phyloP scores from a whole-genome alignment of 2,797 vertebrate genomes.

The Acomys russatus region DNA sequence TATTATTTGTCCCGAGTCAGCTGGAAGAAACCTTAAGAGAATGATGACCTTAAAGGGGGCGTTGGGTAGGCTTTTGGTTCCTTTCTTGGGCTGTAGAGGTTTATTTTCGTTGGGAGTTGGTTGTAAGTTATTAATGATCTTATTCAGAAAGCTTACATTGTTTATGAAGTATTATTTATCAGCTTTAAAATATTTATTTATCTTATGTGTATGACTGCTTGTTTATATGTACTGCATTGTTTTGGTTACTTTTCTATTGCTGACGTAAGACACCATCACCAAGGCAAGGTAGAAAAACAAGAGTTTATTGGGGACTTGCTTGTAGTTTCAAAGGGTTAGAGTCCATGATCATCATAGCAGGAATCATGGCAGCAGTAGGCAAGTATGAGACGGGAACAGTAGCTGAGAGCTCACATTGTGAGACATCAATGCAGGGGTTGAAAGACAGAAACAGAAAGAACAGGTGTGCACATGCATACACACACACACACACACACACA shows the following conservation, averaged over 20 bases:
- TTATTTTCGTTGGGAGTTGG: too few species aligned
- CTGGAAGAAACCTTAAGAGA: too few species aligned
- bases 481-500: too few species aligned
- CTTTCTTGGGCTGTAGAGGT: too few species aligned
- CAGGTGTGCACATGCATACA: too few species aligned
- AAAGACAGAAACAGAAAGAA: not conserved
- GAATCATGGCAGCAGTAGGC: not conserved
- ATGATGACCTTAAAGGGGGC: too few species aligned
- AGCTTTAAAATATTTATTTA: not conserved
- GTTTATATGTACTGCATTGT: not conserved
- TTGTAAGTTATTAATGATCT: too few species aligned
- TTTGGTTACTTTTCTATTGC: not conserved
- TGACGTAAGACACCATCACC: not conserved
- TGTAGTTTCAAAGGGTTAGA: not conserved
- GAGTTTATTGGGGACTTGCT: not conserved
- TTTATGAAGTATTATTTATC: slow-evolving; percentile 18
- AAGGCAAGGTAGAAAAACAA: too few species aligned
- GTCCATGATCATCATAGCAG: not conserved
- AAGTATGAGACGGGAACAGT: too few species aligned
- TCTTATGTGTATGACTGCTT: not conserved
- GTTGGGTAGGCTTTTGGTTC: too few species aligned
- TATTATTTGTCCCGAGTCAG: too few species aligned
- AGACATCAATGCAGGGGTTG: not conserved
- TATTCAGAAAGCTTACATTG: not conserved
- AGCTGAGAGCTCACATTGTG: not conserved